phyloP scores from a whole-genome alignment of 2,888 invertebrate genomes.

The Neoitamus cyanurus region DNA sequence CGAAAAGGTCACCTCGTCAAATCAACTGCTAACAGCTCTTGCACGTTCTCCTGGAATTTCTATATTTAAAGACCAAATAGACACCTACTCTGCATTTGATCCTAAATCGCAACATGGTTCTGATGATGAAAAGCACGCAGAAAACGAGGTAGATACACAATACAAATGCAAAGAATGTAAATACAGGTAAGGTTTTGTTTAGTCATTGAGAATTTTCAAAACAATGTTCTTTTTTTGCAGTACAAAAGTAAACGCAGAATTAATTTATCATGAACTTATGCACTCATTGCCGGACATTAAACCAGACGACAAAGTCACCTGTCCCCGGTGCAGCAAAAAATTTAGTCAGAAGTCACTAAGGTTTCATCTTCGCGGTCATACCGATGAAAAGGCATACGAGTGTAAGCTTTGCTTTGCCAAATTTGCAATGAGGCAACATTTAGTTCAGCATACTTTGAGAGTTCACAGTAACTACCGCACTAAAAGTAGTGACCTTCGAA shows the following conservation, averaged over 20 bases:
- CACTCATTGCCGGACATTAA: conserved; percentile 67
- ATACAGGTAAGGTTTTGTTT: background rate
- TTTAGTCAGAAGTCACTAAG: conserved; percentile 76
- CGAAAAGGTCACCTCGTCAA: background rate
- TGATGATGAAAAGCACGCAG: background rate
- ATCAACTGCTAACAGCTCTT: background rate
- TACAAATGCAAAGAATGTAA: background rate
- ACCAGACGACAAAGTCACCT: conserved; percentile 68
- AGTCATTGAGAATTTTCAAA: background rate
- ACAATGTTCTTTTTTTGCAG: conserved; percentile 41
- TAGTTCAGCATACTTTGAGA: background rate
- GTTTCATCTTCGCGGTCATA: conserved; percentile 78
- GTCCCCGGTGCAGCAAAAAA: conserved; percentile 75
- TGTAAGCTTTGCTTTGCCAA: conserved; percentile 74
- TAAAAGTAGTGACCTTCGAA: background rate
- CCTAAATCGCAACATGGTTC: conserved; percentile 57
- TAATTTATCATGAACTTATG: conserved; percentile 78
- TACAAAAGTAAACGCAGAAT: conserved; percentile 76
- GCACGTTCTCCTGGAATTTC: background rate
- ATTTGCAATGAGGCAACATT: conserved; percentile 72
- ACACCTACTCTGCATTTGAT: background rate
- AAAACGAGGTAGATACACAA: conserved; percentile 56
- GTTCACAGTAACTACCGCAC: conserved; percentile 8
- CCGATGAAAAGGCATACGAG: conserved; percentile 77
- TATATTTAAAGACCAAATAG: background rate